Base-by-base conservation (phyloP, 1,140 invertebrate genomes). In the Drosophila mauritiana region DNA sequence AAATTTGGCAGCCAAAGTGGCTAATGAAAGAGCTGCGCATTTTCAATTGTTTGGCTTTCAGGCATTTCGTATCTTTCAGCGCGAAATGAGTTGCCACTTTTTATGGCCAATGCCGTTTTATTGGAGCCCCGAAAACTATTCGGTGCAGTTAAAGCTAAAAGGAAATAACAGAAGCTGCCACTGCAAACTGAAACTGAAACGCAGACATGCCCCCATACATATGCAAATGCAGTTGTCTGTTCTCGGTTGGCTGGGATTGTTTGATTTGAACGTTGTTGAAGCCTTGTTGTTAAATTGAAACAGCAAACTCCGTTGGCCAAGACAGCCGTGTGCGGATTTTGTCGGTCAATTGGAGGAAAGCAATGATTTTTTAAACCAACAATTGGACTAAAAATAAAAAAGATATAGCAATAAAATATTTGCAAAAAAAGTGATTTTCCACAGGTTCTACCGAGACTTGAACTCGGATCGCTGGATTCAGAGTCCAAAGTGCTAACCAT, bases 401-500 rank as follows among this genome's bases (percentile, higher is more conserved):
- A 27, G 0, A 39, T 17, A 17, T 20, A 10, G 27, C 7, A 11
- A 31, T 2, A 10, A 46, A 39, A 40, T 43, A 31, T 12, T 11
- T 11, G 13, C 11, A 37, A 31, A 46, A 11, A 17, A 25, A 0
- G n/a, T n/a, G 3, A 5, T 0, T 0, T 15, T 1, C 17, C 31
- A 6, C 96, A 96, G 95, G 95, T 96, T 94, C 95, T 95, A 95
- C 95, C 95, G 95, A 96, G 95, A 96, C 95, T 96, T 95, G 95
- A 96, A 96, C 95, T 96, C 95, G 95, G 95, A 96, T 96, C 96
- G 95, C 96, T 96, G 96, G 96, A 96, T 96, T 96, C 96, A 97
- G 94, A 97, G 96, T 96, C 96, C 96, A 96, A 95, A 96, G 95
- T 96, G 96, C 96, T 97, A 95, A 96, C 96, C 96, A 96, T 96